A percentile compares a stretch with the other conserved stretches of the same genome.
phyloP scores from a whole-genome alignment of 2,888 invertebrate genomes.

The Antheraea assamensis region DNA sequence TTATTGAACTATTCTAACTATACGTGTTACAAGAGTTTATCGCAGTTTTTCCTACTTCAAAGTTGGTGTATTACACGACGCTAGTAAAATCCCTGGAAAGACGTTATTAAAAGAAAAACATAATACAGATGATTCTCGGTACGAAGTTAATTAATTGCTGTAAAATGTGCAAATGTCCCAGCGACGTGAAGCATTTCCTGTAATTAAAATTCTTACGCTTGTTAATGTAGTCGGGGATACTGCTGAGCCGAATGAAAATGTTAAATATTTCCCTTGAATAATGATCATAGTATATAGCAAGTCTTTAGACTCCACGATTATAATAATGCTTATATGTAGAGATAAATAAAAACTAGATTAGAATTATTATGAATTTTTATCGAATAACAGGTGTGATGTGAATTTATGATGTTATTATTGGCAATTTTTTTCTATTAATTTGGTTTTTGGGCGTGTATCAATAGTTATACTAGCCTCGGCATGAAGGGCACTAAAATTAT shows the following conservation, averaged over 20 bases:
- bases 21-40: neutral
- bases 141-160: constrained; percentile 18
- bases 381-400: neutral
- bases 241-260: neutral
- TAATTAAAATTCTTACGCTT: constrained; percentile 35
- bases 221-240: neutral
- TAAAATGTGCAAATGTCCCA: constrained; percentile 22
- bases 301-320: neutral
- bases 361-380: too few species aligned
- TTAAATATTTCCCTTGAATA: constrained; percentile 6
- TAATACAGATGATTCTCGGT: constrained; percentile 19
- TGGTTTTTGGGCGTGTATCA: neutral
- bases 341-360: too few species aligned
- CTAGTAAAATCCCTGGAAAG: neutral
- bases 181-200: constrained; percentile 36
- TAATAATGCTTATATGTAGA: neutral
- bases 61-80: neutral
- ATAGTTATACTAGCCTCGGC: neutral
- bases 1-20: neutral
- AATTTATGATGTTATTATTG: neutral
- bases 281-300: neutral
- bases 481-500: neutral
- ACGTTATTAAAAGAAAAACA: constrained; percentile 21
- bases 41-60: neutral
- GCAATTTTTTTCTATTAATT: neutral